Evolutionary conservation across 2,113 vertebrate genomes (phyloP), one percentile per base, ranked within the genome.

Genomic region (Colius striatus): DNA sequence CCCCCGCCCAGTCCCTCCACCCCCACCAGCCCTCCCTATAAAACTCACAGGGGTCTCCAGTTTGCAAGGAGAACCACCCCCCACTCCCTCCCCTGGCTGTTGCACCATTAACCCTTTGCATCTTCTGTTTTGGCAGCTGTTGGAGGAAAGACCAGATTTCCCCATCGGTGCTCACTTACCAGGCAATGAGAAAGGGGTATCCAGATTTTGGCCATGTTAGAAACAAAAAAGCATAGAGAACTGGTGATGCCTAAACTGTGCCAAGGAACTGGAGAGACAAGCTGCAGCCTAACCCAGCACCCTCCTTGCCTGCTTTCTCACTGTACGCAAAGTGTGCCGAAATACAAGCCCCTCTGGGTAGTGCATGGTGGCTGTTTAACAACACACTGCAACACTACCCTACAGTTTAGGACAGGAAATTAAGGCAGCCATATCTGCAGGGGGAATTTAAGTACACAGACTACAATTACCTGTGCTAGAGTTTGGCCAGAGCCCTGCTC

Each of bases 371-470:
- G 94, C 90, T 87, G 89, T 94, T 94, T 61, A 45, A 93, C 94
- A 91, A 8, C 73, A 9, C 9, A 0, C 79, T 55, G 74, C 84
- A 87, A 76, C 92, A 88, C 87, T 65, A 20, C 65, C 83, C 76
- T 19, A 19, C 75, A 20, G 91, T 73, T 86, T 8, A 63, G 91
- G 77, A 48, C 97, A 95, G 96, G 94, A 97, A 97, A 97, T 96
- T 74, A 96, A 97, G 90, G 87, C 82, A 51, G 85, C 89, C 95
- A 81, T 87, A 63, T 85, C 92, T 95, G 92, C 84, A 82, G 77
- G 92, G 65, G 53, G 38, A 84, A 51, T 60, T 83, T 53, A 68
- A 87, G 77, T 26, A 43, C 30, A 6, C 76, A 91, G 87, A 36
- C 72, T 83, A 91, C 85, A 94, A 97, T 95, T 93, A 90, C 89